Evolutionary conservation across 1,140 invertebrate species (phyloP), one percentile per base, ranked within the genome.

Genomic region (Papilio glaucus): DNA sequence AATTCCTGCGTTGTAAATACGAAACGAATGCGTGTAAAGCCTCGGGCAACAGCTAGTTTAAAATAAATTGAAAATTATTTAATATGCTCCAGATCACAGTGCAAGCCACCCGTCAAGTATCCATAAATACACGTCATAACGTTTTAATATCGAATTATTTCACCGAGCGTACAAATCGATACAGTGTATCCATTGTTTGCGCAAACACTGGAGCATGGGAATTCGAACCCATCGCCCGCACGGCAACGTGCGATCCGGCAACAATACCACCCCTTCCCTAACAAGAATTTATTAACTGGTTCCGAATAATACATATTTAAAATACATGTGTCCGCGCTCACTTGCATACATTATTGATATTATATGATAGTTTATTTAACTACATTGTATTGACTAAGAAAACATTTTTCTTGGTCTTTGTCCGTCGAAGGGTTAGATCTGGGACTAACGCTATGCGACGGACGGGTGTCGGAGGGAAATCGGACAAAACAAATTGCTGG

Each of bases 281-380:
- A 62, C 74, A 80, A 73, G 81, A 83, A 78, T 85, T 81, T 77
- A 85, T 85, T 83, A 92, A 92, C 90, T 88, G 88, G 90, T 92
- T 92, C 79, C 83, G 77, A 81, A 91, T 90, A 92, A 92, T 92
- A 89, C 84, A 85, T 86, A 86, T 92, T 92, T 92, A 90, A 89
- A 92, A 92, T 92, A 92, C 90, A 92, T 92, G 85, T 92, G 88
- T 92, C 87, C 83, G 83, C 84, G 75, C 81, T 79, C 85, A 82
- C 78, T 75, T 86, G 86, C 85, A 89, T 85, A 84, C 88, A 91
- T 90, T 92, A 92, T 92, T 90, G 90, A 92, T 92, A 92, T 92
- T 90, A 90, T 91, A 92, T 92, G 88, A 92, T 91, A 91, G 89
- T 92, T 92, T 92, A 91, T 90, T 92, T 92, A 89, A 86, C 80